Evolutionary conservation across 2,797 vertebrate species (phyloP), one percentile per base, ranked within the genome.

Genomic region (Erethizon dorsatum): DNA sequence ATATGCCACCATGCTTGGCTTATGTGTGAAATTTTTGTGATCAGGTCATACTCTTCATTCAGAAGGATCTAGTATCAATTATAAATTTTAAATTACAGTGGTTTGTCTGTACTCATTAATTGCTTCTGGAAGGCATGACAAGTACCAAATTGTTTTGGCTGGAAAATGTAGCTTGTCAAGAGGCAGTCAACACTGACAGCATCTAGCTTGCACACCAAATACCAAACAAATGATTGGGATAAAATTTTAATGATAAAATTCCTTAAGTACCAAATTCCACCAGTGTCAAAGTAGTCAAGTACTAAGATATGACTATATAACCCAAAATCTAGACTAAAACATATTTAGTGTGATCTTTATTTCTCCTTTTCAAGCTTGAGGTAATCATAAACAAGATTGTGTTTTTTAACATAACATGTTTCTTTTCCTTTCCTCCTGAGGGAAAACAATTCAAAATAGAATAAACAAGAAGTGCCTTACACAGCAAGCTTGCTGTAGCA

Each of bases 351-450:
- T 71, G n/a, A 57, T 61, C 22, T 47, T 73, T 91, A 71, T n/a
- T 86, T 63, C 33, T 80, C 33, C 57, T 73, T 54, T 91, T 87
- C 65, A 75, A 65, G 0, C 56, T 56, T 65, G 37, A 82, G 37
- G 17, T 91, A 82, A 82, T 87, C 65, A 75, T 73, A 65, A 91
- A 75, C 31, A 63, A n/a, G 47, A 84, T 69, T 78, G 45, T 77
- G 45, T 14, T 77, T 77, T 77, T 82, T 52, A 33, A 77, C 47
- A 61, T 77, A 65, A 61, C 15, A 54, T 5, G 2, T 20, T 59
- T 88, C 26, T 69, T 84, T 93, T 59, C 56, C 37, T 80, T 88
- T 61, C 57, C 13, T 89, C 61, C 61, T 71, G 26, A 71, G 22
- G 12, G 22, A 54, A 79, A 90, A 79, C 47, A 85, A 79, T 73